Base-by-base conservation (phyloP, 2,888 invertebrate genomes). In the Drosophila nr. fundita region DNA sequence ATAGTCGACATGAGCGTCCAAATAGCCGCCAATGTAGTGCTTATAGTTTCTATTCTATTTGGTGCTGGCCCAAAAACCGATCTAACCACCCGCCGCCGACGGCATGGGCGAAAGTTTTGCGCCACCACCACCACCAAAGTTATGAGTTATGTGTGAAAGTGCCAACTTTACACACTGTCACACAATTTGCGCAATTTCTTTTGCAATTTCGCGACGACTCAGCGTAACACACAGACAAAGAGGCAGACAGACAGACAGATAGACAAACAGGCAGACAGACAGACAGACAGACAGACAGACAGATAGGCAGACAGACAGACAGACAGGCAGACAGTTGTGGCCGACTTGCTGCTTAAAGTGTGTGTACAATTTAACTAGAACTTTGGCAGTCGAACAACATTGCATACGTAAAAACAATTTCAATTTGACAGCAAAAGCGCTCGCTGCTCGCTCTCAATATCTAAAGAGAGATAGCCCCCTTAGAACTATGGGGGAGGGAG, bases 81-180 rank as follows among this genome's bases (percentile, higher is more conserved):
- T 42, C 27, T 2, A 49, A 27, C 50, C 50, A 57, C 57, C 79
- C 69, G 58, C 78, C 69, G 53, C 65, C 59, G 62, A 58, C 55
- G 67, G 80, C 78, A 80, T 83, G 80, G 82, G 90, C 86, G 89
- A 92, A 91, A 91, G 89, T 92, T 91, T 90, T 79, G 73, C 82
- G 40, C 10, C 40, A 40, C n/a, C 40, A 6, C n/a, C 40, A 6
- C 10, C 87, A 75, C 90, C 83, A 85, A 91, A 92, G 90, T 91
- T 92, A 89, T 91, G 90, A 91, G 87, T 92, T 92, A 91, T 91
- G 91, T 90, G 91, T 90, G 87, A 90, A 90, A 91, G 91, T 90
- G 91, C 78, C 83, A 85, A 89, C 88, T 87, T 84, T 90, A 90
- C 89, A 89, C 86, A 90, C 90, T 78, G 90, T 87, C 86, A 87